Conservation (phyloP, 2,888 invertebrate genomes). For the Ectropis crepuscularia region DNA sequence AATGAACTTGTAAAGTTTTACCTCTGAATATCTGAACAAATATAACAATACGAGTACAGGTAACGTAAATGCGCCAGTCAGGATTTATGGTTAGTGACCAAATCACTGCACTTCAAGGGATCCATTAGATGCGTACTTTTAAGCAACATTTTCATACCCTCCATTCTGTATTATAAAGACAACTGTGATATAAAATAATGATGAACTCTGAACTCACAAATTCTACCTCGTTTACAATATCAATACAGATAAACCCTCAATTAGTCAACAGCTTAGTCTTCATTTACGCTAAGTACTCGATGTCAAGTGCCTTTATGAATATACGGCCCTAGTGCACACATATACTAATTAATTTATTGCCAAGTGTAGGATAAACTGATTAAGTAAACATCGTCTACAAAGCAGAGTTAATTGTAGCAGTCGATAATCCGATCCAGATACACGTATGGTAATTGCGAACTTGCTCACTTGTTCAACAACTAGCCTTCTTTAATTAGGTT, state of each 20-base stretch:
- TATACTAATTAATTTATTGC: slow-evolving; percentile 39
- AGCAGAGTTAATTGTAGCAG: slow-evolving; percentile 67
- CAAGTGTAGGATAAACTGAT: slow-evolving; percentile 36
- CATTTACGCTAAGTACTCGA: slow-evolving; percentile 23
- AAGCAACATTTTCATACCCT: no score
- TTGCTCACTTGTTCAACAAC: slow-evolving; percentile 53
- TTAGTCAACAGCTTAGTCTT: slow-evolving; percentile 23
- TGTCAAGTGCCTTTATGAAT: slow-evolving; percentile 29
- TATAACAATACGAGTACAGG: no score
- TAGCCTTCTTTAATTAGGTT: slow-evolving; percentile 54
- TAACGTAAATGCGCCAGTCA: no score
- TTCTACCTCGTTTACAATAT: no score
- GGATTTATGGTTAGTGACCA: no score
- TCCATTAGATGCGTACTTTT: no score
- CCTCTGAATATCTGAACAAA: no score
- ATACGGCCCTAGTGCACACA: slow-evolving; percentile 24
- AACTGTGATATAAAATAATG: no score
- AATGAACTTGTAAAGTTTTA: no score
- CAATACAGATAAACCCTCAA: slow-evolving; percentile 9
- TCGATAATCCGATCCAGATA: slow-evolving; percentile 64
- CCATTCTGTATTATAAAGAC: no score
- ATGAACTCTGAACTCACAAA: no score
- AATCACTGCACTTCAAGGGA: no score
- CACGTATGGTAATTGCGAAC: slow-evolving; percentile 55
- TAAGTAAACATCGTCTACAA: slow-evolving; percentile 46